Evolutionary conservation across 2,888 invertebrate genomes (phyloP).

Genomic region (Limnephilus auricula): DNA sequence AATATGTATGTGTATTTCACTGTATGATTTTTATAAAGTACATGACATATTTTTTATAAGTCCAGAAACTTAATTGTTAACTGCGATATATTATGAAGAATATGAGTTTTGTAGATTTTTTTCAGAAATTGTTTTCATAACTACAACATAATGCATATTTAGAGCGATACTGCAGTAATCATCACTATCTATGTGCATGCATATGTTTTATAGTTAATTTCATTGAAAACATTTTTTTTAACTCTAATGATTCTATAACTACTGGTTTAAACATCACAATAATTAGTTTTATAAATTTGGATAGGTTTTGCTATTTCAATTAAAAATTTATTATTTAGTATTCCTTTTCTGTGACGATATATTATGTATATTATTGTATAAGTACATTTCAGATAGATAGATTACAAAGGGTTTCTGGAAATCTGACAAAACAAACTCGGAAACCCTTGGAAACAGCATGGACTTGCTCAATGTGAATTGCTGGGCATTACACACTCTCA

Average conservation of each 20-base stretch:
- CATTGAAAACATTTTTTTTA: not conserved
- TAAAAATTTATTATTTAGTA: not conserved
- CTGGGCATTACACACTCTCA: not conserved
- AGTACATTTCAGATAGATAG: too few species aligned
- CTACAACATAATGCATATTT: not conserved
- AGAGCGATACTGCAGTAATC: not conserved
- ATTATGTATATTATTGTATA: too few species aligned
- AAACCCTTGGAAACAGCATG: too few species aligned
- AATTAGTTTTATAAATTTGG: too few species aligned
- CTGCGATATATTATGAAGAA: not conserved
- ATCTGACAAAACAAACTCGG: too few species aligned
- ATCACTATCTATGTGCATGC: too few species aligned
- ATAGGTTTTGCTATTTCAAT: not conserved
- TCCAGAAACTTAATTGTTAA: not conserved
- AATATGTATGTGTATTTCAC: too few species aligned
- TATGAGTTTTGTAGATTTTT: not conserved
- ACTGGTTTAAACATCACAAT: too few species aligned
- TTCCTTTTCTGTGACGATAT: not conserved
- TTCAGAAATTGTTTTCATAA: not conserved
- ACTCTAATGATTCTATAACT: not conserved
- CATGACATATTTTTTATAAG: not conserved
- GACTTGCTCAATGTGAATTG: not conserved
- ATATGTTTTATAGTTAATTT: too few species aligned
- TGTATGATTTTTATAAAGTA: too few species aligned
- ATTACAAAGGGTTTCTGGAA: not conserved